phyloP scores from a whole-genome alignment of 2,113 vertebrate genomes.

The Platycercus adscitus region DNA sequence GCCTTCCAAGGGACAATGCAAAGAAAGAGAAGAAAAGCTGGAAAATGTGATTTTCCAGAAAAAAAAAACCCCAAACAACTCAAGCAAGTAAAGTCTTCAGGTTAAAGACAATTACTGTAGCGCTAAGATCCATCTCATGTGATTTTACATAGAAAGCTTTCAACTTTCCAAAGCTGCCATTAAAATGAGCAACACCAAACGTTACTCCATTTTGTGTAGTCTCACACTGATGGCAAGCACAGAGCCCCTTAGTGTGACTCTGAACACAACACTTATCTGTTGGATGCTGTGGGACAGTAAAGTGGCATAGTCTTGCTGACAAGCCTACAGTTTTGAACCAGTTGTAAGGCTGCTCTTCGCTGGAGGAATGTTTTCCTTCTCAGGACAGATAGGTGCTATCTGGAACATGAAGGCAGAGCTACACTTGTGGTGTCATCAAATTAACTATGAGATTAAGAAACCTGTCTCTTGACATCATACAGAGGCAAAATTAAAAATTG shows the following conservation, averaged over 20 bases:
- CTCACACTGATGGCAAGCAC: neutral
- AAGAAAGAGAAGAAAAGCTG: neutral
- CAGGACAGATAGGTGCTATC: neutral
- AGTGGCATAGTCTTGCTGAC: neutral
- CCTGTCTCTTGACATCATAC: neutral
- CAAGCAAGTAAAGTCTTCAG: neutral
- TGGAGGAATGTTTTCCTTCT: neutral
- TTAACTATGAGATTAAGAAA: neutral
- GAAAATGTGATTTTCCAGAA: neutral
- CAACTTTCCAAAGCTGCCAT: neutral
- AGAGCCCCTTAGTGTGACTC: neutral
- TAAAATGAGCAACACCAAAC: neutral
- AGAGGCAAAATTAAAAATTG: neutral
- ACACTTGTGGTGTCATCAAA: neutral
- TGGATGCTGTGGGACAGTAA: neutral
- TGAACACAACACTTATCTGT: neutral
- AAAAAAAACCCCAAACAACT: fast-evolving
- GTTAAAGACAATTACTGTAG: neutral
- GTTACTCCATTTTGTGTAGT: neutral
- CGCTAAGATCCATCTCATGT: neutral
- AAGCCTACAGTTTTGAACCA: neutral
- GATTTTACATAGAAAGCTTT: neutral
- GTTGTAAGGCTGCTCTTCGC: neutral
- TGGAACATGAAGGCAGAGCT: neutral
- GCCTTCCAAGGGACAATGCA: neutral